Conservation (phyloP, 1,140 invertebrate genomes). For the Drosophila gunungcola region DNA sequence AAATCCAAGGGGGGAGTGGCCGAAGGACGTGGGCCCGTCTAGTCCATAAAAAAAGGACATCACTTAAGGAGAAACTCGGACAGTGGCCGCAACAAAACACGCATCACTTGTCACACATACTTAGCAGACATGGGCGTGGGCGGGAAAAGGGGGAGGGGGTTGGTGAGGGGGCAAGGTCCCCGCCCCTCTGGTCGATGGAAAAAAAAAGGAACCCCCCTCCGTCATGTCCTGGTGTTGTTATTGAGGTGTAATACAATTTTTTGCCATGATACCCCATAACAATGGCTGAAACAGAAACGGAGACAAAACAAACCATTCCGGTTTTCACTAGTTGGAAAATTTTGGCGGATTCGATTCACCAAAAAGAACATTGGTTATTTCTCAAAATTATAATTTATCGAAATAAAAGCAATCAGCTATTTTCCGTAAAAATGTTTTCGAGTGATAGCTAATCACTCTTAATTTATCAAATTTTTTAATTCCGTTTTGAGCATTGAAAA, state of each 20-base stretch:
- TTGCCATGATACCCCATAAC: slow-evolving; percentile 79
- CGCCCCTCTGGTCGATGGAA: background rate
- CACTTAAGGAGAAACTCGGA: slow-evolving; percentile 79
- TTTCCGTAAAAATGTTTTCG: no score
- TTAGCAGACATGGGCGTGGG: slow-evolving; percentile 39
- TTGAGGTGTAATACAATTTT: slow-evolving; percentile 85
- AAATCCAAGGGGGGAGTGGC: background rate
- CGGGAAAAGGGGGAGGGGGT: background rate
- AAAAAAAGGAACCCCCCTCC: slow-evolving; percentile 43
- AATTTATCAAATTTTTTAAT: no score
- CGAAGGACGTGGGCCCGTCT: slow-evolving; percentile 18
- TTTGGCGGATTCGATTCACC: background rate
- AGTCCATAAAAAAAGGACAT: slow-evolving; percentile 74
- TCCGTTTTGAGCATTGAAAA: no score
- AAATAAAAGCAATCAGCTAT: no score
- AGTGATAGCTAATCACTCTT: no score
- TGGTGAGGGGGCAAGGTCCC: background rate
- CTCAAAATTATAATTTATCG: background rate
- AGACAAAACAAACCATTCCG: slow-evolving; percentile 1
- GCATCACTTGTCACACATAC: slow-evolving; percentile 84
- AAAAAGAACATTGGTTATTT: background rate
- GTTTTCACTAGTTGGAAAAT: background rate
- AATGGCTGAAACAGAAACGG: slow-evolving; percentile 39
- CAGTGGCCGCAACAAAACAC: slow-evolving; percentile 83
- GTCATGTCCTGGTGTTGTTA: slow-evolving; percentile 84